These are phyloP conservation scores for Cordylochernes scorpioides DNA, from an alignment of 2,888 invertebrate species.

Conservation along the genomic window DNA sequence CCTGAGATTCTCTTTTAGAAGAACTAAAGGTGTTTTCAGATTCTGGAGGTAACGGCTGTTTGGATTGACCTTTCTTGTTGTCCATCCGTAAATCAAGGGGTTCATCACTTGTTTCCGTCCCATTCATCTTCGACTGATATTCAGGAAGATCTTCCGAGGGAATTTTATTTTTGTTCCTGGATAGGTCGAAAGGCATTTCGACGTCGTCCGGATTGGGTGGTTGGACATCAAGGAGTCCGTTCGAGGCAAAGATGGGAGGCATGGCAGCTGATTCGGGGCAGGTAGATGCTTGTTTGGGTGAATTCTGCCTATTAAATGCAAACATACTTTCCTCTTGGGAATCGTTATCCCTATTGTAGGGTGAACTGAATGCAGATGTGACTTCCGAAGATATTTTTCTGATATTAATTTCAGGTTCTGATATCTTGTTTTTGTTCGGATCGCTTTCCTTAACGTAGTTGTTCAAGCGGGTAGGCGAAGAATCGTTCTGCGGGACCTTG, in stretches of 20 bases:
- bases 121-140: constrained; percentile 29
- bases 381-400: constrained; percentile 15
- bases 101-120: constrained; percentile 26
- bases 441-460: constrained; percentile 14
- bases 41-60: not conserved
- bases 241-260: constrained; percentile 6
- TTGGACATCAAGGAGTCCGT: constrained; percentile 10
- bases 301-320: constrained; percentile 7
- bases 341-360: no score
- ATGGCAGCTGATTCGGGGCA: constrained; percentile 10
- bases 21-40: not conserved
- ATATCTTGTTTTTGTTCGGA: no score
- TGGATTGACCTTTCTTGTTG: constrained; percentile 37
- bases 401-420: no score
- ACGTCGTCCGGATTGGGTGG: constrained; percentile 18
- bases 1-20: not conserved
- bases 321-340: constrained; percentile 5
- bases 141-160: constrained; percentile 7
- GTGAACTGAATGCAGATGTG: constrained; percentile 13
- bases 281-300: constrained; percentile 12
- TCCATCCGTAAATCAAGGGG: constrained; percentile 50
- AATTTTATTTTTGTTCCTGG: constrained; percentile 16
- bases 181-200: constrained; percentile 43
- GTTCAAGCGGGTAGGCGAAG: constrained; percentile 4
- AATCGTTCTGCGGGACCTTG: no score